Evolutionary conservation across 2,113 vertebrate genomes (phyloP).

Genomic region (Petrocephalus microphthalmus): DNA sequence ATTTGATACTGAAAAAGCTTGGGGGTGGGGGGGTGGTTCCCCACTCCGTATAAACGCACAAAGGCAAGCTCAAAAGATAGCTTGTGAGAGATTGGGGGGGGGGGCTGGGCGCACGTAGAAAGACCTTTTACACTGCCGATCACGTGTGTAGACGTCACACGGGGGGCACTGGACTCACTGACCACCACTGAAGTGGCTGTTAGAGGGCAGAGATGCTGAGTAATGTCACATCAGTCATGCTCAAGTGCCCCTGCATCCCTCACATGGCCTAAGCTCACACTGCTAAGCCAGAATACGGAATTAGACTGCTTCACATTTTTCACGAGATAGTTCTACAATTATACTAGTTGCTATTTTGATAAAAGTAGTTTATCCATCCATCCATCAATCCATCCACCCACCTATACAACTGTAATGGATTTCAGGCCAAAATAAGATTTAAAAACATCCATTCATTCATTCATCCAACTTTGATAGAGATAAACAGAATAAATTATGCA

Average conservation of each 20-base stretch:
- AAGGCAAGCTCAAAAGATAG: background rate
- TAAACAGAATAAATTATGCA: background rate
- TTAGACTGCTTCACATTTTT: background rate
- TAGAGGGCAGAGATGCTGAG: background rate
- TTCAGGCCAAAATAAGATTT: background rate
- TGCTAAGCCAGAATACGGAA: background rate
- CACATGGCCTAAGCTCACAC: background rate
- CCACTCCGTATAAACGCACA: background rate
- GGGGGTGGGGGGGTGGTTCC: background rate
- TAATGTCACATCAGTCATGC: background rate
- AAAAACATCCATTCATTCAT: background rate
- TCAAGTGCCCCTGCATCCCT: background rate
- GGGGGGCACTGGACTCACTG: background rate
- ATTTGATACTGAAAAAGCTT: too few relatives aligned
- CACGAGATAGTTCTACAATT: background rate
- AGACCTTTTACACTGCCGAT: background rate
- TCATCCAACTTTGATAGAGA: background rate
- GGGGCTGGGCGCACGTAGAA: background rate
- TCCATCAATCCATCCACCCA: background rate
- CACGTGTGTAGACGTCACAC: background rate
- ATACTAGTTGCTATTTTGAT: constrained; percentile 3
- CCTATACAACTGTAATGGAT: background rate
- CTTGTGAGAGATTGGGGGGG: background rate
- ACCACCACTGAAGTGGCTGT: too few relatives aligned
- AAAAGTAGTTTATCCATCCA: background rate